Evolutionary conservation across 2,113 vertebrate genomes (phyloP).

Genomic region (Myiozetetes cayanensis): DNA sequence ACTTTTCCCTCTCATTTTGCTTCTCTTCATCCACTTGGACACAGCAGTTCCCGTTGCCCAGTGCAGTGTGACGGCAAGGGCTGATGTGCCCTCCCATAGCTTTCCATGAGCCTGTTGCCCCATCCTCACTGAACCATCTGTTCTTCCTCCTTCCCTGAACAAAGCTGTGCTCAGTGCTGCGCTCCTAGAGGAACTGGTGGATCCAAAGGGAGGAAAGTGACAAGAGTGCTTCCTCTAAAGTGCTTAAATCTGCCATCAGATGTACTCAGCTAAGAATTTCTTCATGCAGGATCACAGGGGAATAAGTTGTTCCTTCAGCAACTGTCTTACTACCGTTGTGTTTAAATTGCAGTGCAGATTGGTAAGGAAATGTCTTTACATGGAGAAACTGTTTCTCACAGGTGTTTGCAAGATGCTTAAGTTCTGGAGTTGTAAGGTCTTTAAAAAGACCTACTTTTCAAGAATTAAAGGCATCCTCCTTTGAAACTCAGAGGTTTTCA

Average conservation of each 20-base stretch:
- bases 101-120: accelerated
- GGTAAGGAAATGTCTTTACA: neutral
- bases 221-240: neutral
- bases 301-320: neutral
- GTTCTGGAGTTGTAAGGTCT: neutral
- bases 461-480: neutral
- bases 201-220: neutral
- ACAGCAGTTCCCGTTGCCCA: neutral
- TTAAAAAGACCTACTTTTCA: neutral
- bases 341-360: neutral
- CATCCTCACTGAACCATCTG: neutral
- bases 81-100: neutral
- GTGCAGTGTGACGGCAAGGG: neutral
- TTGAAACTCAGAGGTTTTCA: neutral
- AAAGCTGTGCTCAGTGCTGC: neutral
- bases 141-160: neutral
- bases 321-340: neutral
- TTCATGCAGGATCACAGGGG: neutral
- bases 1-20: neutral
- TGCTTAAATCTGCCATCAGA: neutral
- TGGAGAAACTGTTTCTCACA: neutral
- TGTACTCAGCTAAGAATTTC: neutral
- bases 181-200: neutral
- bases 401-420: neutral
- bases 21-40: neutral